A percentile compares a stretch with the other conserved stretches of the same genome.
phyloP scores from a whole-genome alignment of 2,797 vertebrate genomes.

The Harpagifer antarcticus region DNA sequence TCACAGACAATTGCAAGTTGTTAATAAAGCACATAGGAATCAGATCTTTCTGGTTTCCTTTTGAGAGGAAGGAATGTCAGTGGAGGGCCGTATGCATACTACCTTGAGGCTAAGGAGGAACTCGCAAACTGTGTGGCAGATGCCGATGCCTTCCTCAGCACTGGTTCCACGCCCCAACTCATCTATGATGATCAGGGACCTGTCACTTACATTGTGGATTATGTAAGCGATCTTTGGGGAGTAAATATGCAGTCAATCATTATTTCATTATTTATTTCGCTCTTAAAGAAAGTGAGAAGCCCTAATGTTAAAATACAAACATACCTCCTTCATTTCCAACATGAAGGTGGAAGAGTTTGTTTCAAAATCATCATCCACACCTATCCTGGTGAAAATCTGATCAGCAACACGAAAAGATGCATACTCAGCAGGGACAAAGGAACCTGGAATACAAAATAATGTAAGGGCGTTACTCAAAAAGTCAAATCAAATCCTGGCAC shows the following conservation, averaged over 20 bases:
- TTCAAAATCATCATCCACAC: conserved; percentile 98
- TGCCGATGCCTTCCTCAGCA: conserved; percentile 96
- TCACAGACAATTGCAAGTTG: not conserved
- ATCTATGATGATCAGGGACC: conserved; percentile 95
- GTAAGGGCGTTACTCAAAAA: conserved; percentile 8
- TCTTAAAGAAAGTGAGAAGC: not conserved
- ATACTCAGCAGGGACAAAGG: conserved; percentile 95
- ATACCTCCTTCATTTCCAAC: conserved; percentile 99
- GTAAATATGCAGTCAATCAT: conserved; percentile 31
- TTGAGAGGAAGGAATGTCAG: conserved; percentile 17
- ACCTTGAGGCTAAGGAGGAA: conserved; percentile 94
- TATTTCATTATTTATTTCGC: not conserved
- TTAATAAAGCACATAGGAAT: conserved; percentile 13
- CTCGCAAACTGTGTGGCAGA: conserved; percentile 96
- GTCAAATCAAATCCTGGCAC: not conserved
- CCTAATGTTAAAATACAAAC: not conserved
- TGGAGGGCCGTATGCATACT: conserved; percentile 40
- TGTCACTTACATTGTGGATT: conserved; percentile 93
- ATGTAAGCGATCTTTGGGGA: conserved; percentile 93
- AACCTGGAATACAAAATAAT: conserved; percentile 83
- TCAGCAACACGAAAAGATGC: conserved; percentile 93
- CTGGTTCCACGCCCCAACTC: conserved; percentile 97
- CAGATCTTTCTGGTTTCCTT: conserved; percentile 39
- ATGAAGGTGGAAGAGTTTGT: conserved; percentile 98
- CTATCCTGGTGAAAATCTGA: conserved; percentile 97